Evolutionary conservation across 2,113 vertebrate species (phyloP).

Genomic region (Dasyornis broadbenti): DNA sequence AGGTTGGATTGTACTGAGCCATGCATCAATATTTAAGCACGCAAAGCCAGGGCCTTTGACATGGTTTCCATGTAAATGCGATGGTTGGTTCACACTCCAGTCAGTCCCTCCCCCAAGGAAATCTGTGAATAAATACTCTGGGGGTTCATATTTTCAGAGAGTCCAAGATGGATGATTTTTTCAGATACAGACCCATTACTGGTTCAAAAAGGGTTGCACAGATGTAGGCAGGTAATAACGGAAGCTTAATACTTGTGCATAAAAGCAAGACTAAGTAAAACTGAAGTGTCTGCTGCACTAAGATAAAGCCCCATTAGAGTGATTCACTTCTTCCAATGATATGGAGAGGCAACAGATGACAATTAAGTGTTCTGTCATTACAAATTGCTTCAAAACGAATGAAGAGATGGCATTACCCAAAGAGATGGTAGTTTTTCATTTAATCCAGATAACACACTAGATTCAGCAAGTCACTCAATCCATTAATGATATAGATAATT

Average conservation of each 20-base stretch:
- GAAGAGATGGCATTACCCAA: neutral
- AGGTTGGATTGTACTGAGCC: neutral
- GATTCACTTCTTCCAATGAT: neutral
- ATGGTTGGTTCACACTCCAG: neutral
- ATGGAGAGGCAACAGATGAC: neutral
- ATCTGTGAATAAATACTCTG: neutral
- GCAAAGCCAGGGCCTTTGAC: neutral
- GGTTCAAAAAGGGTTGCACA: neutral
- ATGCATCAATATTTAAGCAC: neutral
- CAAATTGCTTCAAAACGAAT: neutral
- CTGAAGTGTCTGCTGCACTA: neutral
- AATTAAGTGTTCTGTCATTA: neutral
- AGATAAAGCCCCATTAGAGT: neutral
- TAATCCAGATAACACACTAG: neutral
- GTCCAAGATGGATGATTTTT: neutral
- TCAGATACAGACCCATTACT: neutral
- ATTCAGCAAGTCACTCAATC: neutral
- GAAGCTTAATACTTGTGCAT: neutral
- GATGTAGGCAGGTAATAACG: neutral
- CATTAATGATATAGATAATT: neutral
- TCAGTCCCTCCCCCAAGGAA: neutral
- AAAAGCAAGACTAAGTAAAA: neutral
- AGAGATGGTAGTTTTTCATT: neutral
- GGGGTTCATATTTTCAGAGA: rapidly evolving
- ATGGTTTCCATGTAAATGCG: neutral